Percentiles rank a stretch among this genome's conserved stretches.
phyloP scores from a whole-genome alignment of 2,113 vertebrate species.

The Fregata magnificens region DNA sequence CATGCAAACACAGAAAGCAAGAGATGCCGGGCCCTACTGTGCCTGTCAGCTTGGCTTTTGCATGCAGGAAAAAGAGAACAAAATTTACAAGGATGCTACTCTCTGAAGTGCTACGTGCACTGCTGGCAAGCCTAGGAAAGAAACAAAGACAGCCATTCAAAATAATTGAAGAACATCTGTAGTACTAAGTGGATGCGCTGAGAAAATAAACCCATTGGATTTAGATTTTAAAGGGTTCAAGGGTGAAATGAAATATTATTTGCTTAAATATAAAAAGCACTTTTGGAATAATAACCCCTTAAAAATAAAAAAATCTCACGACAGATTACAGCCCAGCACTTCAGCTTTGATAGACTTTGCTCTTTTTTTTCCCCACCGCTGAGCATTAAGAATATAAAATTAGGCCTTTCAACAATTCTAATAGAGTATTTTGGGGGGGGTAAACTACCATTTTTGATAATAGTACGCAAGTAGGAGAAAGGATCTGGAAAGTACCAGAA shows the following conservation, averaged over 20 bases:
- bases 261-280: background rate
- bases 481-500: background rate
- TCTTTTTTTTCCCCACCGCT: background rate
- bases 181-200: background rate
- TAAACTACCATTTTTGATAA: background rate
- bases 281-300: background rate
- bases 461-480: background rate
- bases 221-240: conserved; percentile 3
- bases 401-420: background rate
- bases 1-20: background rate
- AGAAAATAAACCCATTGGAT: background rate
- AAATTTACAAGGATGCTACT: background rate
- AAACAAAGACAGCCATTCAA: background rate
- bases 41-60: conserved; percentile 6
- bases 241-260: background rate
- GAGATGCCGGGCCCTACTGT: background rate
- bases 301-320: background rate
- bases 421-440: background rate
- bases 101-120: background rate
- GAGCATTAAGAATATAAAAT: background rate
- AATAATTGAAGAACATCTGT: background rate
- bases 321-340: background rate
- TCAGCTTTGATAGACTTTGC: background rate
- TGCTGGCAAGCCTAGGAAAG: background rate
- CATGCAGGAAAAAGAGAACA: background rate